A percentile compares a stretch with the other conserved stretches of the same genome.
Conservation (phyloP, 1,140 invertebrate genomes). For the Heterodera schachtii region DNA sequence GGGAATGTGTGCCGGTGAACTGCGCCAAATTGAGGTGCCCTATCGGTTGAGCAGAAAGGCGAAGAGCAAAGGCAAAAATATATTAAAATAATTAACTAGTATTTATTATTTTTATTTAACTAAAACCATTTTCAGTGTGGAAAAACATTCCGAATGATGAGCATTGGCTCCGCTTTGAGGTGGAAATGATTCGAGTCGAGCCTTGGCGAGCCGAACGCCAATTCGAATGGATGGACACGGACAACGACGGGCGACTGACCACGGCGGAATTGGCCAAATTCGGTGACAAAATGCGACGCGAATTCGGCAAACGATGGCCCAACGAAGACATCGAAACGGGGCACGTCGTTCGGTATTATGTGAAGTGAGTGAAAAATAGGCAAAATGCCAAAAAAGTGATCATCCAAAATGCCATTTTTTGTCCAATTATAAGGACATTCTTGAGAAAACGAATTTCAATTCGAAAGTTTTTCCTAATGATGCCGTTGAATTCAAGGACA, state of each 20-base stretch:
- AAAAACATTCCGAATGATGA: constrained; percentile 63
- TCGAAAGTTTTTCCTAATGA: no score
- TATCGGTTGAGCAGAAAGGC: constrained; percentile 60
- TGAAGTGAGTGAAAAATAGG: constrained; percentile 47
- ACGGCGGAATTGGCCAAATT: constrained; percentile 52
- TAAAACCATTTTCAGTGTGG: constrained; percentile 52
- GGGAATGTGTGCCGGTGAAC: constrained; percentile 62
- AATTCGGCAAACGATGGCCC: constrained; percentile 62
- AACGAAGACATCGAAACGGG: constrained; percentile 64
- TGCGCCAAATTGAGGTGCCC: constrained; percentile 61
- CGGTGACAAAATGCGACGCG: constrained; percentile 54
- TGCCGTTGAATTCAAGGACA: no score
- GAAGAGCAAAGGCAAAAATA: constrained; percentile 60
- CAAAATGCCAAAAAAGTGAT: neutral
- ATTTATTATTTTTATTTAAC: neutral
- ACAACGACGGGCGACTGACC: constrained; percentile 58
- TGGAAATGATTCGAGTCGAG: constrained; percentile 60
- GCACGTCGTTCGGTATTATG: constrained; percentile 59
- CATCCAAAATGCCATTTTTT: no score
- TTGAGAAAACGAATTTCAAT: no score
- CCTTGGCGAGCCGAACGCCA: constrained; percentile 54
- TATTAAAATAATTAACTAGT: constrained; percentile 7
- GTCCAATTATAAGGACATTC: no score
- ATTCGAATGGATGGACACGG: constrained; percentile 60
- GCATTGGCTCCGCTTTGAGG: constrained; percentile 61